Percentiles rank a stretch among this genome's conserved stretches.
These are phyloP conservation scores for Corythornis madagascariensis DNA, from an alignment of 2,113 vertebrate genomes.

Conservation along the genomic window DNA sequence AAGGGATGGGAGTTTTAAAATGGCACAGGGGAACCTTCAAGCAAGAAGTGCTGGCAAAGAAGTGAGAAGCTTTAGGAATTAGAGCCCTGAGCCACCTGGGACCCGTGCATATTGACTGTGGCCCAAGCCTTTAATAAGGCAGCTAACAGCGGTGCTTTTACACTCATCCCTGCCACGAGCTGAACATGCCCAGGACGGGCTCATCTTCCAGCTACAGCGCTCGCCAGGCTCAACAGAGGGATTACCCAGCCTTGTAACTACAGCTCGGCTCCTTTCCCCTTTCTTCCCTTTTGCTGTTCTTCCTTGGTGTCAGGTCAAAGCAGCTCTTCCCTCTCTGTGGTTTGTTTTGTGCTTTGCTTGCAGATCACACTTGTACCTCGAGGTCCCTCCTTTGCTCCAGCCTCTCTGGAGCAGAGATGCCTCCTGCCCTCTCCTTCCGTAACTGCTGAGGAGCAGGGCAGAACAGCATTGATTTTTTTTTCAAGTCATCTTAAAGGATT, in stretches of 20 bases:
- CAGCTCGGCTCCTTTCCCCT: conserved; percentile 3
- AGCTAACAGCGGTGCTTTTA: conserved; percentile 37
- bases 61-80: conserved; percentile 1
- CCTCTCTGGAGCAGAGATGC: neutral
- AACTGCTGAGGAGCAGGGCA: neutral
- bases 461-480: neutral
- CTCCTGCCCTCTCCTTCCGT: neutral
- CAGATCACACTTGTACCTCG: neutral
- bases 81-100: conserved; percentile 7
- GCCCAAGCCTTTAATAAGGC: conserved; percentile 43
- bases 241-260: conserved; percentile 39
- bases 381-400: neutral
- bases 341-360: neutral
- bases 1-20: neutral
- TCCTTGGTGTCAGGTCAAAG: conserved; percentile 1
- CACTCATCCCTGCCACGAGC: conserved; percentile 15
- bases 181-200: neutral
- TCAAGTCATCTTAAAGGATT: neutral
- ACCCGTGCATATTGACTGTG: neutral
- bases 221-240: neutral
- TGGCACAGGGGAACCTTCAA: neutral
- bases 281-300: conserved; percentile 42
- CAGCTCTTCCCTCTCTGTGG: neutral
- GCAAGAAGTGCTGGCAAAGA: neutral
- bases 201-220: neutral